A percentile compares a stretch with the other conserved stretches of the same genome.
phyloP scores from a whole-genome alignment of 2,888 invertebrate species.

The Theristus sp. region DNA sequence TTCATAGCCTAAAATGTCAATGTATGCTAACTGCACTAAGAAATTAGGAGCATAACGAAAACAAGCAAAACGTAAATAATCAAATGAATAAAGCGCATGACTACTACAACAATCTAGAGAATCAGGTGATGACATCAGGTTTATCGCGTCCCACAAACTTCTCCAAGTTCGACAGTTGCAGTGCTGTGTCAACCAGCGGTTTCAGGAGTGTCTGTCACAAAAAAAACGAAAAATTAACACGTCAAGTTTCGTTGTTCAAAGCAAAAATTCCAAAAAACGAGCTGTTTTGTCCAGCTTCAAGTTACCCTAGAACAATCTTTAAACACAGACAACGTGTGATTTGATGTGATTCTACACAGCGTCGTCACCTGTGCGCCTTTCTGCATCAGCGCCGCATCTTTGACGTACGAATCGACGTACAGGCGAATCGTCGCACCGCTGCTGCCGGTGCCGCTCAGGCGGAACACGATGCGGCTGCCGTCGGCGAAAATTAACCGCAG shows the following conservation, averaged over 20 bases:
- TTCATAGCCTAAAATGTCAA: too few relatives aligned
- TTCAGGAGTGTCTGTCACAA: conserved; percentile 48
- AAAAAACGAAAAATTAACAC: neutral
- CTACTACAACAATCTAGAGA: neutral
- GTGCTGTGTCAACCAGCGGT: conserved; percentile 69
- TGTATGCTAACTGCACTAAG: too few relatives aligned
- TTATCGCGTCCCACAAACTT: conserved; percentile 67
- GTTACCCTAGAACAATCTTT: too few relatives aligned
- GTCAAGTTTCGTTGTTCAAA: neutral
- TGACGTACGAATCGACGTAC: conserved; percentile 68
- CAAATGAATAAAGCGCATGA: too few relatives aligned
- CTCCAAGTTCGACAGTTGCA: conserved; percentile 59
- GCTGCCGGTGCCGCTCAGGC: conserved; percentile 93
- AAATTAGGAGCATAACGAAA: too few relatives aligned
- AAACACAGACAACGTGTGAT: too few relatives aligned
- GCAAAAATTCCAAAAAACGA: too few relatives aligned
- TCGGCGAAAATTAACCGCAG: conserved; percentile 79
- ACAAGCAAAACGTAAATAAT: too few relatives aligned
- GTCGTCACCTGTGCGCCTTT: conserved; percentile 38
- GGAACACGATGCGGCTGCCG: conserved; percentile 74
- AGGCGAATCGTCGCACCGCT: conserved; percentile 88
- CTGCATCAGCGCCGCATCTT: conserved; percentile 38
- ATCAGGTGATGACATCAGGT: conserved; percentile 82
- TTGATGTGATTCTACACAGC: too few relatives aligned
- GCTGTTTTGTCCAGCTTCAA: too few relatives aligned